A percentile compares a stretch with the other conserved stretches of the same genome.
These are phyloP conservation scores for Bellardia pandia DNA, from an alignment of 2,888 invertebrate genomes.

Conservation along the genomic window DNA sequence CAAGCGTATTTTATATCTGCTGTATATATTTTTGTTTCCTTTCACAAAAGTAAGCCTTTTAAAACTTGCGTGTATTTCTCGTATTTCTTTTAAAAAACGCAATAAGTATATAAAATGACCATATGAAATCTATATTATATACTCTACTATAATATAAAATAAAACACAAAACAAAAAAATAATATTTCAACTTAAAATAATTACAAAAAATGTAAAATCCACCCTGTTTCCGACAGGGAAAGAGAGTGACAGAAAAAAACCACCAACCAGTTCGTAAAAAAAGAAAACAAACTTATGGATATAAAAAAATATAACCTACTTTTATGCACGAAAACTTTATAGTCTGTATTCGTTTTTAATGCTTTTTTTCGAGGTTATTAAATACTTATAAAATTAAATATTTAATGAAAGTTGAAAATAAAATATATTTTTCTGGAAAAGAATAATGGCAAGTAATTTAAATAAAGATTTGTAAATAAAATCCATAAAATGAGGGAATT, in stretches of 20 bases:
- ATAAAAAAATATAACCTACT: slow-evolving; percentile 24
- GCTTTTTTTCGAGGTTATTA: not conserved
- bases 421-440: not conserved
- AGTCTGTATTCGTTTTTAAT: not conserved
- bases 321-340: slow-evolving; percentile 26
- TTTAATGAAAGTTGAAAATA: not conserved
- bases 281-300: not conserved
- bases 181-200: slow-evolving; percentile 37
- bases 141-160: not conserved
- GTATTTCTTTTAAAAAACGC: slow-evolving; percentile 45
- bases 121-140: slow-evolving; percentile 4
- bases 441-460: not conserved
- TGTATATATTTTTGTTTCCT: not conserved
- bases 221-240: slow-evolving; percentile 1
- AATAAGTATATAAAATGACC: slow-evolving; percentile 5
- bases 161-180: slow-evolving; percentile 2
- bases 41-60: slow-evolving; percentile 29
- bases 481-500: not conserved
- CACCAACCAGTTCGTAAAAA: not conserved
- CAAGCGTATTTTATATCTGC: not conserved
- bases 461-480: not conserved
- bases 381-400: not conserved
- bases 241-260: not conserved
- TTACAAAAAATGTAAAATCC: slow-evolving; percentile 10
- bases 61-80: slow-evolving; percentile 54